Evolutionary conservation across 2,888 invertebrate genomes (phyloP).

Genomic region (Dioctria linearis): DNA sequence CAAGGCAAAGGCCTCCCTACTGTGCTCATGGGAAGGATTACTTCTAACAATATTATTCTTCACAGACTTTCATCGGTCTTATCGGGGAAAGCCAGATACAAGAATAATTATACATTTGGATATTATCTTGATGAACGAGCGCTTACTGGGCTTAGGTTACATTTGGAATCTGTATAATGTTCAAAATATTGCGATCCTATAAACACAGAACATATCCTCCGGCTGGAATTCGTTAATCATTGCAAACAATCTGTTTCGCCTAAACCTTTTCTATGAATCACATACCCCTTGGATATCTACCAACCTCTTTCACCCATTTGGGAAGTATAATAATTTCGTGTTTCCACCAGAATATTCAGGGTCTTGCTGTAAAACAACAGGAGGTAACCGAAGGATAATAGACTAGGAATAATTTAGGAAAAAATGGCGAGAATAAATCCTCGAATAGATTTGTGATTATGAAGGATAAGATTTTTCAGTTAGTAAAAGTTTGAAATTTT

Average conservation of each 20-base stretch:
- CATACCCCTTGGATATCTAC: no score
- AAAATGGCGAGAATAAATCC: no score
- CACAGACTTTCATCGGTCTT: constrained; percentile 17
- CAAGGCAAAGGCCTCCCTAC: not conserved
- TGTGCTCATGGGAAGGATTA: not conserved
- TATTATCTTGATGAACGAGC: not conserved
- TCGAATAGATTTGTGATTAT: no score
- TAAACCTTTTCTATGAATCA: no score
- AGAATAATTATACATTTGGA: constrained; percentile 38
- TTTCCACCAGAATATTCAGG: no score
- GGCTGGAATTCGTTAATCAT: constrained; percentile 42
- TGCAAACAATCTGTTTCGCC: constrained; percentile 14
- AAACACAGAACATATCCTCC: constrained; percentile 20
- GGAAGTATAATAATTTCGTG: no score
- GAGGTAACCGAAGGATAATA: no score
- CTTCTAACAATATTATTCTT: constrained; percentile 16
- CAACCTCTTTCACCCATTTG: no score
- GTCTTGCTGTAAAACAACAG: no score
- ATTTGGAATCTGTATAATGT: not conserved
- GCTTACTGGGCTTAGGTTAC: not conserved
- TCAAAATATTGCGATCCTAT: constrained; percentile 21
- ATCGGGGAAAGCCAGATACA: constrained; percentile 7
- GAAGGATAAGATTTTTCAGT: no score
- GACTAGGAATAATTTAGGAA: no score
- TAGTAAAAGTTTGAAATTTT: no score